Conservation (phyloP, 2,113 vertebrate species). For the Eudorcas thomsonii region DNA sequence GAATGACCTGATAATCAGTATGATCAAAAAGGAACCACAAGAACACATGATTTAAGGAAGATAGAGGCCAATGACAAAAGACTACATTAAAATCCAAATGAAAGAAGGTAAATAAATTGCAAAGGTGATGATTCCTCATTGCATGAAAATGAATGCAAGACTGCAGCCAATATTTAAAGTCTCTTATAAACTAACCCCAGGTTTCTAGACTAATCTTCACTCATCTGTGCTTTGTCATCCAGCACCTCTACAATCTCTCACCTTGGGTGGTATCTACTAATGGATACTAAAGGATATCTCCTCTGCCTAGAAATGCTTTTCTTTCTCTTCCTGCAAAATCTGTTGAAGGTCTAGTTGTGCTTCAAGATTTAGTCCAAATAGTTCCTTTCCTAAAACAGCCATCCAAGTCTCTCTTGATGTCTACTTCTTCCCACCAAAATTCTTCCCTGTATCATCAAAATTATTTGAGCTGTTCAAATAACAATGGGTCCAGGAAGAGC, state of each 20-base stretch:
- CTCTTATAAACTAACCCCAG: neutral
- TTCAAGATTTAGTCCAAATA: neutral
- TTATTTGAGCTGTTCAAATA: neutral
- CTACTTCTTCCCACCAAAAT: neutral
- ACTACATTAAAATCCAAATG: neutral
- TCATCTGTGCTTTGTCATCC: neutral
- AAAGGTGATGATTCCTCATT: neutral
- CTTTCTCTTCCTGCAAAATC: neutral
- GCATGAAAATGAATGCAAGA: neutral
- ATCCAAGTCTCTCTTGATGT: neutral
- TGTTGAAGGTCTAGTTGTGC: neutral
- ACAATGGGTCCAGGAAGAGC: neutral
- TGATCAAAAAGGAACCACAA: neutral
- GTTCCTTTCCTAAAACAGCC: neutral
- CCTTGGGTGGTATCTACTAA: neutral
- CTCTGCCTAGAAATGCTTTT: neutral
- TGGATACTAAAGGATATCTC: neutral
- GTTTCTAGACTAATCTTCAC: neutral
- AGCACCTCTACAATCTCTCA: neutral
- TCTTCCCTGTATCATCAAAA: neutral
- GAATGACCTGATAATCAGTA: neutral
- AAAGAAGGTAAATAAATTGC: neutral
- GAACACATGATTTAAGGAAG: neutral
- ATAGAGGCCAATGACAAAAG: neutral
- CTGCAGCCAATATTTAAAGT: neutral